A percentile compares a stretch with the other conserved stretches of the same genome.
Conservation (phyloP, 2,797 vertebrate genomes). For the Periparus ater region DNA sequence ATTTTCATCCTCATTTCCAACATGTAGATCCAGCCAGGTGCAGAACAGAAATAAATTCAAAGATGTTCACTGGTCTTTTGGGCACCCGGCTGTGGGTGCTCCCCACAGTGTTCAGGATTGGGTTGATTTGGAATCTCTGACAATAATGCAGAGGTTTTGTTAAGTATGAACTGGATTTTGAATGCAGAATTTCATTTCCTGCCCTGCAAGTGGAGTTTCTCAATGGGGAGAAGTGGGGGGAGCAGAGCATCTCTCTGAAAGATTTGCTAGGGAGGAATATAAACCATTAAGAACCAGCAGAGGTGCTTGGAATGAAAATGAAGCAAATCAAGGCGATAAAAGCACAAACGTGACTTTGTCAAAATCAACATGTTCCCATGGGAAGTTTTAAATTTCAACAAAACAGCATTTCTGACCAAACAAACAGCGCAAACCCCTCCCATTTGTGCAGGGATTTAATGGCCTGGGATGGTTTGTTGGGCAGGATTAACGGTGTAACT, state of each 20-base stretch:
- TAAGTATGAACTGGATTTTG: background rate
- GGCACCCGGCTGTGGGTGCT: background rate
- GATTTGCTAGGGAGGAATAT: background rate
- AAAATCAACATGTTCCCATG: rapidly evolving
- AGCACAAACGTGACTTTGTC: background rate
- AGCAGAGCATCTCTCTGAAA: rapidly evolving
- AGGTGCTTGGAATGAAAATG: background rate
- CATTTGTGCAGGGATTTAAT: background rate
- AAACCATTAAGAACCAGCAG: background rate
- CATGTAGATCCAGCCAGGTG: background rate
- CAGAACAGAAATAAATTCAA: background rate
- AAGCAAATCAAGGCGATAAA: background rate
- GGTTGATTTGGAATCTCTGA: background rate
- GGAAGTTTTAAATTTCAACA: background rate
- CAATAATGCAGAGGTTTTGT: background rate
- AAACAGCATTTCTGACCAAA: background rate
- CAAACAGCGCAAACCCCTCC: background rate
- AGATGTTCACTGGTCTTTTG: background rate
- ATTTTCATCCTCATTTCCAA: background rate
- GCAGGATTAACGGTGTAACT: rapidly evolving
- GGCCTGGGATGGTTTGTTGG: background rate
- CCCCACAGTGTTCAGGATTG: background rate
- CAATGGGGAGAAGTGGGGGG: background rate
- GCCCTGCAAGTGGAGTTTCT: background rate
- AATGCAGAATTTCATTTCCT: background rate